Evolutionary conservation across 2,113 vertebrate genomes (phyloP).

Genomic region (Oncorhynchus gorbuscha): DNA sequence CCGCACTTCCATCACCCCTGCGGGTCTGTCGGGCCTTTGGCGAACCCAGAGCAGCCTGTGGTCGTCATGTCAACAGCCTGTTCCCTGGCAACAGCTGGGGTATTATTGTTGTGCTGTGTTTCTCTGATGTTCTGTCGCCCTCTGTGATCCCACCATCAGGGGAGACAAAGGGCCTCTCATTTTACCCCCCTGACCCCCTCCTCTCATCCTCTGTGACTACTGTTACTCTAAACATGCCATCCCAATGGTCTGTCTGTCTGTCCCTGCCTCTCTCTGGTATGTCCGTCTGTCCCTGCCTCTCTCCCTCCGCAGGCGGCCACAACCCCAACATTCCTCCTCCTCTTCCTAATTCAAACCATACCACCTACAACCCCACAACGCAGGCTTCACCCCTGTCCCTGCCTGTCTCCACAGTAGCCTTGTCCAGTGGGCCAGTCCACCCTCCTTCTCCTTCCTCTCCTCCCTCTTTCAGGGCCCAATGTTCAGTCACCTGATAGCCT

Average conservation of each 20-base stretch:
- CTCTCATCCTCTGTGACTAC: not conserved
- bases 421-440: not conserved
- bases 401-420: not conserved
- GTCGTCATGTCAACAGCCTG: constrained; percentile 42
- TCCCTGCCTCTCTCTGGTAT: not conserved
- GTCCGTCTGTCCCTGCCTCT: not conserved
- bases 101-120: constrained; percentile 39
- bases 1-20: constrained; percentile 1
- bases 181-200: not conserved
- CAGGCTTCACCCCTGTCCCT: not conserved
- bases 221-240: not conserved
- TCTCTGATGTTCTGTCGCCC: constrained; percentile 36
- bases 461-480: not conserved
- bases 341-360: too few relatives aligned
- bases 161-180: constrained; percentile 52
- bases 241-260: not conserved
- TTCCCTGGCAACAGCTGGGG: constrained; percentile 65
- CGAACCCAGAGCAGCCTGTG: constrained; percentile 31
- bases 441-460: not conserved
- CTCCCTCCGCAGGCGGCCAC: constrained; percentile 3
- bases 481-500: not conserved
- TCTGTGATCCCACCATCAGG: constrained; percentile 27
- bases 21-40: not conserved
- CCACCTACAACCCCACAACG: not conserved
- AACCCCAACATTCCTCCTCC: constrained; percentile 21